Percentiles rank a stretch among this genome's conserved stretches.
phyloP scores from a whole-genome alignment of 2,113 vertebrate species.

The Rhea pennata region DNA sequence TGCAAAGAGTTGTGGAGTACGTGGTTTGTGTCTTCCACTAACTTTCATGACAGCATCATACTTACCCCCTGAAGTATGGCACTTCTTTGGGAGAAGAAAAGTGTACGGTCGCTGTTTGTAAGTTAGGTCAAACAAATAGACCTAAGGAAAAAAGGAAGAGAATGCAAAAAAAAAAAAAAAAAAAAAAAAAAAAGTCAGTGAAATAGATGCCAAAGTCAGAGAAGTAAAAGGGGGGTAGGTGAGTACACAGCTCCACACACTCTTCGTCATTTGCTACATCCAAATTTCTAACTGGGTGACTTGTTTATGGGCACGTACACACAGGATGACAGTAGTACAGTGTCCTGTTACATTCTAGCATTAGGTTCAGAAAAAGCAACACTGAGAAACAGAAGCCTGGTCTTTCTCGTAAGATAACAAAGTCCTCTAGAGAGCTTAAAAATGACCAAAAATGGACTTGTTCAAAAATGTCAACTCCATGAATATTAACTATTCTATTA shows the following conservation, averaged over 20 bases:
- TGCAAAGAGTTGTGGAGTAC: rapidly evolving
- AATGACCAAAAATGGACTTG: neutral
- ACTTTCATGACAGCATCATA: neutral
- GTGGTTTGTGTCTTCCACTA: neutral
- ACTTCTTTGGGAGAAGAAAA: slow-evolving; percentile 93
- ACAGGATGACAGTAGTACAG: neutral
- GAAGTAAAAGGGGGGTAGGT: neutral
- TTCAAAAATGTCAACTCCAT: neutral
- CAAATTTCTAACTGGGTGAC: neutral
- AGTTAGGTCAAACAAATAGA: slow-evolving; percentile 97
- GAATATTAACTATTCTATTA: neutral
- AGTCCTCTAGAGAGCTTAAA: neutral
- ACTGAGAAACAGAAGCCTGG: neutral
- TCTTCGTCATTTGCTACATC: neutral
- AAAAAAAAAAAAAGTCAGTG: neutral
- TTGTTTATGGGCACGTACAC: neutral
- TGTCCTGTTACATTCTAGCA: neutral
- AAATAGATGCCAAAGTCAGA: neutral
- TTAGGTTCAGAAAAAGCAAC: neutral
- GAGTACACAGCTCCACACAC: neutral
- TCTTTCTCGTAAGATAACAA: neutral
- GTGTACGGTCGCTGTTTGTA: slow-evolving; percentile 96
- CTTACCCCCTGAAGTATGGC: slow-evolving; percentile 88
- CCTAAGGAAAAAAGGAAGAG: slow-evolving; percentile 74
- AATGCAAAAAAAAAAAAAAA: slow-evolving; percentile 4